Percentiles rank a stretch among this genome's conserved stretches.
These are phyloP conservation scores for Pterostichus niger DNA, from an alignment of 2,888 invertebrate genomes.

Conservation along the genomic window DNA sequence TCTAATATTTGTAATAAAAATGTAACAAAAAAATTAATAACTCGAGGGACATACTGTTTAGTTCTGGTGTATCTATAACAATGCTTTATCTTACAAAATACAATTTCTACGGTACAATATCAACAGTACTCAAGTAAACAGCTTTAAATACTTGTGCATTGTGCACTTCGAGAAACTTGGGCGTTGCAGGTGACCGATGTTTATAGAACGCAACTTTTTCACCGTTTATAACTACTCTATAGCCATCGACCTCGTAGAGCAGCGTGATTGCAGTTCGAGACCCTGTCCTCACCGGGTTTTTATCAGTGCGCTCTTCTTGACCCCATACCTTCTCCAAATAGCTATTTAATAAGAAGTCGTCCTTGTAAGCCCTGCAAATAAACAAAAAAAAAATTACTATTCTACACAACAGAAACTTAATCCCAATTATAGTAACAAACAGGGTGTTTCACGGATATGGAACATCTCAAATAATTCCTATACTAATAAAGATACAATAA, in stretches of 20 bases:
- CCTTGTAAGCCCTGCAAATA: conserved; percentile 1
- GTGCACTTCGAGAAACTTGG: conserved; percentile 1
- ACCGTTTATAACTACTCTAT: conserved; percentile 6
- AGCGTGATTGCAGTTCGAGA: background rate
- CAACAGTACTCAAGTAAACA: conserved; percentile 21
- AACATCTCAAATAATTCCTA: too few species aligned
- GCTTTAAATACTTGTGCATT: conserved; percentile 27
- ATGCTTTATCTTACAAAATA: too few species aligned
- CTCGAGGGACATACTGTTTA: too few species aligned
- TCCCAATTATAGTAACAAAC: too few species aligned
- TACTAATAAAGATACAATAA: too few species aligned
- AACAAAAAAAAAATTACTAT: background rate
- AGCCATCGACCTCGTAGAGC: conserved; percentile 1
- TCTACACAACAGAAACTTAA: too few species aligned
- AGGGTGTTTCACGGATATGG: too few species aligned
- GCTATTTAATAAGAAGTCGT: conserved; percentile 14
- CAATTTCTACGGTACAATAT: conserved; percentile 23
- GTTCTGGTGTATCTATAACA: too few species aligned
- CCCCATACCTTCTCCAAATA: conserved; percentile 19
- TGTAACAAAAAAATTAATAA: too few species aligned
- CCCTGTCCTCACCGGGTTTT: conserved; percentile 7
- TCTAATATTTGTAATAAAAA: too few species aligned
- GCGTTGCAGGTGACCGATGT: conserved; percentile 3
- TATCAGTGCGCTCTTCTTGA: conserved; percentile 4
- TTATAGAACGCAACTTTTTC: conserved; percentile 15